phyloP scores from a whole-genome alignment of 2,888 invertebrate species.

The Tyria jacobaeae region DNA sequence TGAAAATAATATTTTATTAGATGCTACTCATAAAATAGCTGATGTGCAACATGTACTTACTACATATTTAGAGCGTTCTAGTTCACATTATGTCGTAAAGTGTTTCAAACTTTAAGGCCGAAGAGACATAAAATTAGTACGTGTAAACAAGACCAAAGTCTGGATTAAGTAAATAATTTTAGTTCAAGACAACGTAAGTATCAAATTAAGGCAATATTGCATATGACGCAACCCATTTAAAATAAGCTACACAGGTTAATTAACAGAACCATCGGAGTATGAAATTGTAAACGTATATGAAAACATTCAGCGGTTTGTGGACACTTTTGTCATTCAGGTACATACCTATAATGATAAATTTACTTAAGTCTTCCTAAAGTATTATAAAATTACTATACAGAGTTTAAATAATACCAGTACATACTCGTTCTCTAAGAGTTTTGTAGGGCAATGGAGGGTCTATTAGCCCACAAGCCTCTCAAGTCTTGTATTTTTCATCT shows the following conservation, averaged over 20 bases:
- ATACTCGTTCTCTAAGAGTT: no score
- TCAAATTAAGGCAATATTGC: slow-evolving; percentile 59
- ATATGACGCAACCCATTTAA: slow-evolving; percentile 66
- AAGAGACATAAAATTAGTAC: slow-evolving; percentile 50
- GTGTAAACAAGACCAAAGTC: slow-evolving; percentile 53
- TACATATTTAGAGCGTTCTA: background rate
- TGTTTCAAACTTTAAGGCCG: slow-evolving; percentile 41
- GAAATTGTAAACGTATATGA: slow-evolving; percentile 80
- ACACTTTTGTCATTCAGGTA: slow-evolving; percentile 49
- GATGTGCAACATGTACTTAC: no score
- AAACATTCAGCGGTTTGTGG: slow-evolving; percentile 70
- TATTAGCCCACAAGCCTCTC: no score
- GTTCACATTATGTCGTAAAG: slow-evolving; percentile 33
- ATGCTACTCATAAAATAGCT: no score
- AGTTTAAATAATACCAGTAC: no score
- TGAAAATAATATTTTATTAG: no score
- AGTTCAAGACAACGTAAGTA: slow-evolving; percentile 61
- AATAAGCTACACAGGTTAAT: slow-evolving; percentile 79
- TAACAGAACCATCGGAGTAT: slow-evolving; percentile 73
- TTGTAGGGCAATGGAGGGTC: no score
- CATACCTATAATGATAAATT: slow-evolving; percentile 52
- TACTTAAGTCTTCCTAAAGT: slow-evolving; percentile 43
- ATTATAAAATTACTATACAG: background rate
- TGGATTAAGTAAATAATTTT: slow-evolving; percentile 50
- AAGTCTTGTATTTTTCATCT: no score